Conservation (phyloP, 2,888 invertebrate genomes). For the Lathronympha strigana region DNA sequence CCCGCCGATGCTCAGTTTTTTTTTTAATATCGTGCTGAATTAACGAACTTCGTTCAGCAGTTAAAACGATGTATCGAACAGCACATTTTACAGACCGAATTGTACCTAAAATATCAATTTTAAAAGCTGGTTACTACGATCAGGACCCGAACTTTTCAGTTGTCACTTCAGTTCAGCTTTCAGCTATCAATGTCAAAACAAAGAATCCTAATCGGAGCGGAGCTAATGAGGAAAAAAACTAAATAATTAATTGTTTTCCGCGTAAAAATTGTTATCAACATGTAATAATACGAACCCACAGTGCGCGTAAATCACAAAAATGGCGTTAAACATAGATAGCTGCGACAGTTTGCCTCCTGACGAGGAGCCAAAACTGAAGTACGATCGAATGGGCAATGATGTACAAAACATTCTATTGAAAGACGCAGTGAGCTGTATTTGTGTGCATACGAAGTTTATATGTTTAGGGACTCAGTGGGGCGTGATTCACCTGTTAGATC, state of each 20-base stretch:
- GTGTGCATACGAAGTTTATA: constrained; percentile 97
- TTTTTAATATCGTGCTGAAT: too few species aligned
- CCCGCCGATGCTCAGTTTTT: constrained; percentile 15
- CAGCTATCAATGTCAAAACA: constrained; percentile 40
- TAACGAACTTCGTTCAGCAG: too few species aligned
- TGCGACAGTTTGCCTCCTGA: constrained; percentile 76
- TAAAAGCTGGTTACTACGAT: not conserved
- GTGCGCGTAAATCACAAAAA: constrained; percentile 46
- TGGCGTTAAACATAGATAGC: constrained; percentile 75
- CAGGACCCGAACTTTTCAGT: constrained; percentile 15
- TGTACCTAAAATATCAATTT: not conserved
- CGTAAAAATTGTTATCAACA: constrained; percentile 25
- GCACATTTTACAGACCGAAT: not conserved
- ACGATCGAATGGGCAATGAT: constrained; percentile 94
- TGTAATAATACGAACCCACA: constrained; percentile 23
- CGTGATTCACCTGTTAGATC: constrained; percentile 94
- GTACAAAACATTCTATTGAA: constrained; percentile 92
- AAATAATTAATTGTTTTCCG: constrained; percentile 36
- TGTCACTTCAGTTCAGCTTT: not conserved
- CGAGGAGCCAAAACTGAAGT: constrained; percentile 95
- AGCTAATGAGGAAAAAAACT: constrained; percentile 36
- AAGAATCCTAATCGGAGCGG: constrained; percentile 24
- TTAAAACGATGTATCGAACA: too few species aligned
- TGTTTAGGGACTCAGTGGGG: constrained; percentile 97
- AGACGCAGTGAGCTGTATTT: constrained; percentile 94